Evolutionary conservation across 2,113 vertebrate species (phyloP).

Genomic region (Turdus rufiventris): DNA sequence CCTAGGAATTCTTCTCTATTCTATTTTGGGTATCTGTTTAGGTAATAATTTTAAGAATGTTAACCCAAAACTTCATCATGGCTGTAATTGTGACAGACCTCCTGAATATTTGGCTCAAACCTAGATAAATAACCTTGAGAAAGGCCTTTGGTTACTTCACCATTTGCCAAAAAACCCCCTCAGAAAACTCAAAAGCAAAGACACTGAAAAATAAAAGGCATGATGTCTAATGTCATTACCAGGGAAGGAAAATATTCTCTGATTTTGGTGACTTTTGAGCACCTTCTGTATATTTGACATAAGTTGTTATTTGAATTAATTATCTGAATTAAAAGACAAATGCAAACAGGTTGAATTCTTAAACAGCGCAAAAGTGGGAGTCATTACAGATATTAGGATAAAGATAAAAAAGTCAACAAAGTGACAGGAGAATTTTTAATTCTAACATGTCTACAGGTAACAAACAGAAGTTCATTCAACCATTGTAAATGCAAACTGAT

Average conservation of each 20-base stretch:
- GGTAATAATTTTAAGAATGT: not conserved
- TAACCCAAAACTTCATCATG: not conserved
- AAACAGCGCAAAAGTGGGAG: not conserved
- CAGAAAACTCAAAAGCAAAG: not conserved
- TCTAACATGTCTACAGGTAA: not conserved
- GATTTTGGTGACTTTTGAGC: not conserved
- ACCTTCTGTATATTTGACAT: not conserved
- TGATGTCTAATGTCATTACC: not conserved
- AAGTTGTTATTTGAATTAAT: not conserved
- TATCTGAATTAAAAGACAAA: not conserved
- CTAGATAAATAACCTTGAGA: not conserved
- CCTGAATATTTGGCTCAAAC: not conserved
- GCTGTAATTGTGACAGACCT: not conserved
- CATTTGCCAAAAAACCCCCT: not conserved
- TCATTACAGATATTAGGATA: not conserved
- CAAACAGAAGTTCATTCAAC: not conserved
- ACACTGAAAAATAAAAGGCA: not conserved
- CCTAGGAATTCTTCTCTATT: not conserved
- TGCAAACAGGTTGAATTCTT: not conserved
- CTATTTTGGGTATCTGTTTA: not conserved
- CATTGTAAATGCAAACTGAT: constrained; percentile 7
- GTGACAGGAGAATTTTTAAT: not conserved
- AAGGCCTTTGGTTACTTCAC: not conserved
- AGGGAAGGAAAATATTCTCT: not conserved
- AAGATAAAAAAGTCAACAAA: not conserved